These are phyloP conservation scores for Orius insidiosus DNA, from an alignment of 1,140 invertebrate genomes.

Conservation along the genomic window DNA sequence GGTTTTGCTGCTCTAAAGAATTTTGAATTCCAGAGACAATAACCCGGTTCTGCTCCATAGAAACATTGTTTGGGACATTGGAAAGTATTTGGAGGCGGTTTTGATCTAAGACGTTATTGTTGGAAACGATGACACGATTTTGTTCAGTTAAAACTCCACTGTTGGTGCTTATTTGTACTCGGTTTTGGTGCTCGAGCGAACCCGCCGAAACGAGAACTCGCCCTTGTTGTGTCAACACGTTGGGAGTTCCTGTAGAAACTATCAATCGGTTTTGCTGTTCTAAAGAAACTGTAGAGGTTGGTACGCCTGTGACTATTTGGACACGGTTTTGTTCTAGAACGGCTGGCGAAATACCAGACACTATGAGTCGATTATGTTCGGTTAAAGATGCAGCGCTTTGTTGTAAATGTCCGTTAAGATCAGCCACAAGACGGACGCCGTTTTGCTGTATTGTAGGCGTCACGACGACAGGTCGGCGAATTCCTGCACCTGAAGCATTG, in stretches of 20 bases:
- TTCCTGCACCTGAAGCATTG: background rate
- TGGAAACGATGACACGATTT: constrained; percentile 18
- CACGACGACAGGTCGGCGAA: constrained; percentile 13
- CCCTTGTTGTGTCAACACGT: constrained; percentile 12
- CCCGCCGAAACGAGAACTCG: constrained; percentile 12
- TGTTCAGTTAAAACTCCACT: constrained; percentile 17
- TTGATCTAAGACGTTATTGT: constrained; percentile 15
- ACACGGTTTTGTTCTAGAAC: constrained; percentile 18
- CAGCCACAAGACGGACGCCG: constrained; percentile 19
- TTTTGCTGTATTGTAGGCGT: constrained; percentile 20
- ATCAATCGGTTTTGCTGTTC: constrained; percentile 16
- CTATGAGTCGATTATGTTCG: constrained; percentile 18
- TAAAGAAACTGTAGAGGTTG: constrained; percentile 11
- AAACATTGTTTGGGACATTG: constrained; percentile 10
- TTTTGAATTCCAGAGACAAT: constrained; percentile 16
- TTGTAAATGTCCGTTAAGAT: constrained; percentile 17
- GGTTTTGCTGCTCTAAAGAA: constrained; percentile 15
- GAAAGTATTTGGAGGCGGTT: constrained; percentile 19
- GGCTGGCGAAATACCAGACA: constrained; percentile 13
- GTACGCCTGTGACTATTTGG: constrained; percentile 16
- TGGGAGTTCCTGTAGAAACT: constrained; percentile 4
- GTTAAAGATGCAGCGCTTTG: constrained; percentile 10
- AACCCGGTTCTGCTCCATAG: constrained; percentile 17
- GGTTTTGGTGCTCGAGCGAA: constrained; percentile 17
- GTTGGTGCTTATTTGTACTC: constrained; percentile 17